Evolutionary conservation across 2,113 vertebrate species (phyloP), one percentile per base, ranked within the genome.

Genomic region (Tetrax tetrax): DNA sequence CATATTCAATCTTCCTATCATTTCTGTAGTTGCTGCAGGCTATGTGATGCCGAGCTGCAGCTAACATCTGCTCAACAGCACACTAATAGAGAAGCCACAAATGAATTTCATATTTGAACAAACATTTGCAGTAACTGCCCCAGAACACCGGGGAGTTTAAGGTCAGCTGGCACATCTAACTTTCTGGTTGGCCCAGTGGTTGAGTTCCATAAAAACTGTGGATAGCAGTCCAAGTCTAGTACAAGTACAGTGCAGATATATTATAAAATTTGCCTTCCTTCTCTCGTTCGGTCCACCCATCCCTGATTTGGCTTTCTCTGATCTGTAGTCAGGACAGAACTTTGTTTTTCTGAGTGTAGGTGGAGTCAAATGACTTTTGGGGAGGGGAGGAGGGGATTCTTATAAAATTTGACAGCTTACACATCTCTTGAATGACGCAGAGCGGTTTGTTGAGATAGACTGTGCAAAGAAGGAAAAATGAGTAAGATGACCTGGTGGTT

Each of bases 331-430:
- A 51, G 64, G n/a, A 83, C 51, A 59, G 69, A 96, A 84, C 45
- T 95, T 88, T 9, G 8, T 76, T 91, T 92, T 95, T 86, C 60
- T 89, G 56, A 31, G 11, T 71, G 79, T 81, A 75, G 94, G 95
- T 91, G 91, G 95, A 95, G 93, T 63, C 94, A 89, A 81, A 87
- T 78, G 3, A 63, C 51, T 94, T 95, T 48, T 87, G 68, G 57
- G 79, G 37, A 85, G 43, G 66, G 45, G 63, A 90, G 77, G 66
- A 93, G 14, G 7, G 71, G 14, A 84, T 94, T 93, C 60, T 64
- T 89, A 83, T 89, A 94, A 96, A 92, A 95, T 71, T 72, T 5
- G 22, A 13, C 3, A 0, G 33, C 4, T 86, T 89, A 37, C 31
- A 7, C 27, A 35, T 92, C 38, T 92, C 38, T 68, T 78, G 59